phyloP scores from a whole-genome alignment of 2,888 invertebrate species.

The Drosophila kokeensis region DNA sequence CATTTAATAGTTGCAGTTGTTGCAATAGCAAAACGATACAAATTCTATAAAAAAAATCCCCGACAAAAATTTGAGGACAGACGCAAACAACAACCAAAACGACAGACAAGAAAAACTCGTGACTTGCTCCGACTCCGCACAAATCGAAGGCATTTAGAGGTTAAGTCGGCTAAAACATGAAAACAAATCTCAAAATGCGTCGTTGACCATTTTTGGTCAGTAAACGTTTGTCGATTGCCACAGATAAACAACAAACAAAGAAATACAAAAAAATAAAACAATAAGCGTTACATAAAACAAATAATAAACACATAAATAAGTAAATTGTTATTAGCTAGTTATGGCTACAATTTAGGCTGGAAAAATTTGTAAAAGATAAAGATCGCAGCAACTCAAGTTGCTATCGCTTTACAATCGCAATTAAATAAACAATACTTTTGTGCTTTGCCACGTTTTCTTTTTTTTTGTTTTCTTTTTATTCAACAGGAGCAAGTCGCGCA shows the following conservation, averaged over 20 bases:
- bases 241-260: slow-evolving; percentile 62
- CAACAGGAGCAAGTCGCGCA: slow-evolving; percentile 95
- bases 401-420: slow-evolving; percentile 54
- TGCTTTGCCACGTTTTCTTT: slow-evolving; percentile 31
- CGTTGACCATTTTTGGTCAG: slow-evolving; percentile 65
- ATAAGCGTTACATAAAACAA: slow-evolving; percentile 24
- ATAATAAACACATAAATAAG: slow-evolving; percentile 53
- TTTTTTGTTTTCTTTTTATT: slow-evolving; percentile 28
- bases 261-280: slow-evolving; percentile 31
- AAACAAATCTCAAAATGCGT: slow-evolving; percentile 48
- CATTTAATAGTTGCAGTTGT: background rate
- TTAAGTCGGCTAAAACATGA: slow-evolving; percentile 42
- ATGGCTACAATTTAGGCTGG: slow-evolving; percentile 71
- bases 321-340: slow-evolving; percentile 73
- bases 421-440: slow-evolving; percentile 49
- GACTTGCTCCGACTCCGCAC: slow-evolving; percentile 20
- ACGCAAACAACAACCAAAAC: background rate
- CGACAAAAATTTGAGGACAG: slow-evolving; percentile 40
- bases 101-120: slow-evolving; percentile 25
- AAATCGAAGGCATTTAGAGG: slow-evolving; percentile 56
- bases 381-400: slow-evolving; percentile 63
- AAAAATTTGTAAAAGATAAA: slow-evolving; percentile 79
- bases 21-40: background rate
- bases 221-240: slow-evolving; percentile 52
- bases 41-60: slow-evolving; percentile 27